Percentiles rank a stretch among this genome's conserved stretches.
phyloP scores from a whole-genome alignment of 2,113 vertebrate species.

The Hippotragus niger region DNA sequence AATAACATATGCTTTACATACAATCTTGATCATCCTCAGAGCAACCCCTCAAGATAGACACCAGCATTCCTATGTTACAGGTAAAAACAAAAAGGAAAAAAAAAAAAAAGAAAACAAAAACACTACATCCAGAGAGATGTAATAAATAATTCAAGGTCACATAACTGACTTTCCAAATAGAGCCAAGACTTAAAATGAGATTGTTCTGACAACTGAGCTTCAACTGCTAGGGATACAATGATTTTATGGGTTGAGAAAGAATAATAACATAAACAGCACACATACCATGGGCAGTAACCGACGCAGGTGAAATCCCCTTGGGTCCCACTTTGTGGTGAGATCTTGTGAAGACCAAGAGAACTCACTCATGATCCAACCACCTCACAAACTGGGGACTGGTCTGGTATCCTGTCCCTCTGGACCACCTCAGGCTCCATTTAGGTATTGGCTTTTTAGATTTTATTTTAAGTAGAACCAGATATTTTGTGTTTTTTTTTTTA shows the following conservation, averaged over 20 bases:
- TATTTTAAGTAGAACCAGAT: conserved; percentile 47
- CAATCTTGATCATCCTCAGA: neutral
- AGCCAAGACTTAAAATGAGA: neutral
- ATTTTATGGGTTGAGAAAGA: neutral
- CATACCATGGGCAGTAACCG: neutral
- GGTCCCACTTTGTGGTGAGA: neutral
- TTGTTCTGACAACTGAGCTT: neutral
- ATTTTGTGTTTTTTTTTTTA: neutral
- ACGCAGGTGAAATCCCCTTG: neutral
- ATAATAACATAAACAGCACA: neutral
- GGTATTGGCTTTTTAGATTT: neutral
- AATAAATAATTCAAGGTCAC: neutral
- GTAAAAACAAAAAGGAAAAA: neutral
- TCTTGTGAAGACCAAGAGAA: neutral
- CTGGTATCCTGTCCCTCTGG: neutral
- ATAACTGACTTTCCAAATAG: neutral
- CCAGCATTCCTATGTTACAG: neutral
- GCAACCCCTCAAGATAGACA: neutral
- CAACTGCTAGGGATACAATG: neutral
- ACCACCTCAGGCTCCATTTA: neutral
- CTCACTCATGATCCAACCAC: neutral
- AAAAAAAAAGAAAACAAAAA: neutral
- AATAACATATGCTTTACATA: neutral
- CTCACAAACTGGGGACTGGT: neutral
- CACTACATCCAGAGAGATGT: neutral